Evolutionary conservation across 2,888 invertebrate genomes (phyloP).

Genomic region (Cheilosia grossa): DNA sequence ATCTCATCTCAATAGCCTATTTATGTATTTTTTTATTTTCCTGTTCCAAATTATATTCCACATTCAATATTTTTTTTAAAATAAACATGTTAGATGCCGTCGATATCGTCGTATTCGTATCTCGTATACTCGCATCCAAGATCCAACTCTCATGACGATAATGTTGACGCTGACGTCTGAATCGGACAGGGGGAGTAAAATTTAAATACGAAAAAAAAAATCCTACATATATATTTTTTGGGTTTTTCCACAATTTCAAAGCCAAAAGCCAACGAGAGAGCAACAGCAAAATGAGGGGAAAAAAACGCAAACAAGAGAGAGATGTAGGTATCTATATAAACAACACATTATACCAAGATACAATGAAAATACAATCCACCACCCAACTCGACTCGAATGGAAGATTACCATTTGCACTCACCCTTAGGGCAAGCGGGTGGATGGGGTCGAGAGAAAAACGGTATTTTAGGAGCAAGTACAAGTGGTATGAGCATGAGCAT

Average conservation of each 20-base stretch:
- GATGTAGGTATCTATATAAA: conserved; percentile 8
- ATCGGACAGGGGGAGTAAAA: conserved; percentile 19
- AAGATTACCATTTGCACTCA: conserved; percentile 28
- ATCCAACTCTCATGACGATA: conserved; percentile 34
- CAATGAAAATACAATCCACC: conserved; percentile 26
- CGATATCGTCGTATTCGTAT: conserved; percentile 7
- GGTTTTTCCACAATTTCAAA: conserved; percentile 73
- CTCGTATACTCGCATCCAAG: conserved; percentile 4
- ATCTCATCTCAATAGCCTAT: conserved; percentile 33
- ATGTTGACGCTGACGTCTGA: conserved; percentile 9
- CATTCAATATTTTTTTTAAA: neutral
- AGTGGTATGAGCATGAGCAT: neutral
- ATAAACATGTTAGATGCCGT: conserved; percentile 26
- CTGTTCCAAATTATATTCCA: conserved; percentile 13
- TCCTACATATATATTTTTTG: conserved; percentile 46
- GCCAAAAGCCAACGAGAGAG: conserved; percentile 70
- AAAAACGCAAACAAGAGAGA: conserved; percentile 23
- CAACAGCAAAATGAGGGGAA: conserved; percentile 55
- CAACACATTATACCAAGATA: conserved; percentile 36
- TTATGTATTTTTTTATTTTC: conserved; percentile 17
- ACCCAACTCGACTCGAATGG: neutral
- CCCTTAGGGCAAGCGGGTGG: neutral
- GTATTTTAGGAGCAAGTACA: conserved; percentile 19
- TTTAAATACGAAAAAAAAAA: conserved; percentile 53
- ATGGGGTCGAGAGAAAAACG: conserved; percentile 9